Base-by-base conservation (phyloP, 2,888 invertebrate genomes). In the Caenorhabditis imperialis region DNA sequence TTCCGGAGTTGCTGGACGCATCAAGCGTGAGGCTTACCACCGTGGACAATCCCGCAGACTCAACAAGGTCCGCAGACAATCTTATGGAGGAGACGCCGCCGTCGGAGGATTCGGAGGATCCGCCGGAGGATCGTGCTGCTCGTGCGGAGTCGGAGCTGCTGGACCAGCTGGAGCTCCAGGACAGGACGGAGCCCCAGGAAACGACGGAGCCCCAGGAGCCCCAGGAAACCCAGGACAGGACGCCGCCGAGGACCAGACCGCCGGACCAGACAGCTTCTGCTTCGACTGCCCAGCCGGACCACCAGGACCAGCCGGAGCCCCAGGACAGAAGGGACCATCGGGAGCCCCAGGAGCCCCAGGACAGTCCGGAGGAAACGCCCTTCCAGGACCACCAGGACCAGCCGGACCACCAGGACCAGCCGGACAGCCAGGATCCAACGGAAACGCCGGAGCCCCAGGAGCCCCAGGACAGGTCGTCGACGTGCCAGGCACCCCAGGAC, bases 341-440 rank as follows among this genome's bases (percentile, higher is more conserved):
- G 79, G 77, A 73, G 57, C 71, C 38, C 69, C 70, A 42, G 75
- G 75, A 69, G 70, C 75, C 48, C 62, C 75, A 53, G 75, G 75
- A 70, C 60, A 63, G 48, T 58, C 65, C 33, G 75, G 75, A 54
- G 71, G 71, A 50, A 40, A 60, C 16, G 33, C 71, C 12, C 63
- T 50, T 20, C 72, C 69, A 69, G 72, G 72, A 72, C 69, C 69
- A 69, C 69, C 73, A 57, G 73, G 77, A 77, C 77, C 78, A 55
- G 63, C 78, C 38, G 85, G 85, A 45, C 77, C 77, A 57, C 78
- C 78, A 47, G 84, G 84, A 75, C 69, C 74, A 38, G 48, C 75
- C 16, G 79, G 79, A 78, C 63, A 57, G 40, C 61, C 71, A 58
- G 75, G 75, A 70, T 47, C 58, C 55, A 45, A 62, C 55, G 75